Evolutionary conservation across 2,797 vertebrate species (phyloP), one percentile per base, ranked within the genome.

Genomic region (Pachyuromys duprasi): DNA sequence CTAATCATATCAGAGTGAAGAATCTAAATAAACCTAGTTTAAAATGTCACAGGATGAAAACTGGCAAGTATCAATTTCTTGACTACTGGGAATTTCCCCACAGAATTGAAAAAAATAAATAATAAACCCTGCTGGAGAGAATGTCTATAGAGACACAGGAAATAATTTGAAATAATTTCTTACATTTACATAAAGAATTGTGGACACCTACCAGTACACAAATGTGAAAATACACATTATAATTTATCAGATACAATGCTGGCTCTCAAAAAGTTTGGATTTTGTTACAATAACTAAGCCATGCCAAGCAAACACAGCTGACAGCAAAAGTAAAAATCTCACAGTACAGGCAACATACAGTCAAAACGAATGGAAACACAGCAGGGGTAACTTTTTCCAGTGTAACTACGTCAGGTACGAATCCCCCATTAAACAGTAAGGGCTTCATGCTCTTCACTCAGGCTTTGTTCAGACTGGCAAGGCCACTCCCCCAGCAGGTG

Each of bases 11-110:
- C 39, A 90, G 53, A 91, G 55, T 75, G n/a, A 82, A 93, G 36
- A 49, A 93, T 14, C 2, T 36, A 62, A 89, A 91, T 74, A 96
- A 86, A 84, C 15, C 31, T 88, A 60, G 76, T 93, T 96, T 94
- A 89, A 96, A 97, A 96, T 70, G 86, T 86, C 92, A 86, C 88
- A 93, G 82, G 96, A 93, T 76, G 53, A 91, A 96, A 97, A 97
- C 62, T 79, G 53, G 3, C 94, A 95, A 96, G 86, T 95, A 96
- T 89, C 79, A 3, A 83, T 89, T 95, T 95, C 92, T 95, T 92
- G 72, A 57, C 86, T 95, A 91, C 75, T 91, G 92, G 79, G 80
- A 96, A 97, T 91, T 97, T 84, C 55, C 55, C 55, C 55, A 57
- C 55, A 57, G 13, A 57, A 57, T 57, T 57, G 76, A 82, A 74